A percentile compares a stretch with the other conserved stretches of the same genome.
These are phyloP conservation scores for Drosophila multiciliata DNA, from an alignment of 2,888 invertebrate species.

Conservation along the genomic window DNA sequence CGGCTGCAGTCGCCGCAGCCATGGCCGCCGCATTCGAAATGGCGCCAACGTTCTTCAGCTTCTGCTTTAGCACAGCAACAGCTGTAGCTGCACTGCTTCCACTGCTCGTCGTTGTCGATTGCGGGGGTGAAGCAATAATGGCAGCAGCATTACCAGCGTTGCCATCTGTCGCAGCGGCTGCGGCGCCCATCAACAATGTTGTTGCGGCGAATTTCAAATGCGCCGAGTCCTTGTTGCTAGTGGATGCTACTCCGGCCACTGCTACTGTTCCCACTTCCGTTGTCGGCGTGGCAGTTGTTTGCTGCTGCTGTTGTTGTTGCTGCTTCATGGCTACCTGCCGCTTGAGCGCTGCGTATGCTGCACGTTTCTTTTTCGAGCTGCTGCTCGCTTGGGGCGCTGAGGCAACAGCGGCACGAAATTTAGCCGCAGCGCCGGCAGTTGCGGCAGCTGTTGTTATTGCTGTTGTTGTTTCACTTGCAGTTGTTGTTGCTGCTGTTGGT, in stretches of 20 bases:
- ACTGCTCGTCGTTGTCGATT: conserved; percentile 34
- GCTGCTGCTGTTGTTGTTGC: conserved; percentile 62
- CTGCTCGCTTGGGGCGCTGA: conserved; percentile 63
- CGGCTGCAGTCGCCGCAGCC: conserved; percentile 66
- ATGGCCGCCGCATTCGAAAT: conserved; percentile 55
- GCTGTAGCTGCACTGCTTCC: conserved; percentile 68
- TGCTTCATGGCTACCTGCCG: conserved; percentile 69
- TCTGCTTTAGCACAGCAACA: conserved; percentile 78
- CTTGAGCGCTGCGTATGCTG: conserved; percentile 70
- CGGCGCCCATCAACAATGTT: conserved; percentile 75
- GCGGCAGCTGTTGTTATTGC: conserved; percentile 42
- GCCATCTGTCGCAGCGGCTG: conserved; percentile 81
- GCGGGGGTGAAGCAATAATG: conserved; percentile 35
- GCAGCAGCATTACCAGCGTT: conserved; percentile 58
- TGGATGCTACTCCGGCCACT: conserved; percentile 23
- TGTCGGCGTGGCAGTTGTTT: conserved; percentile 57
- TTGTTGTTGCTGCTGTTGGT: conserved; percentile 34
- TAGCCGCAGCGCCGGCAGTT: conserved; percentile 66
- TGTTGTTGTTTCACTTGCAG: conserved; percentile 44
- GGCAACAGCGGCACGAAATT: conserved; percentile 71
- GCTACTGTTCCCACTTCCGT: conserved; percentile 35
- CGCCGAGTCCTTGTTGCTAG: conserved; percentile 63
- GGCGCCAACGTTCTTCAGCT: conserved; percentile 71
- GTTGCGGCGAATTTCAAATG: conserved; percentile 81
- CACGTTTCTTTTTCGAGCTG: conserved; percentile 71